A percentile compares a stretch with the other conserved stretches of the same genome.
These are phyloP conservation scores for Oscheius onirici DNA, from an alignment of 2,888 invertebrate genomes.

Conservation along the genomic window DNA sequence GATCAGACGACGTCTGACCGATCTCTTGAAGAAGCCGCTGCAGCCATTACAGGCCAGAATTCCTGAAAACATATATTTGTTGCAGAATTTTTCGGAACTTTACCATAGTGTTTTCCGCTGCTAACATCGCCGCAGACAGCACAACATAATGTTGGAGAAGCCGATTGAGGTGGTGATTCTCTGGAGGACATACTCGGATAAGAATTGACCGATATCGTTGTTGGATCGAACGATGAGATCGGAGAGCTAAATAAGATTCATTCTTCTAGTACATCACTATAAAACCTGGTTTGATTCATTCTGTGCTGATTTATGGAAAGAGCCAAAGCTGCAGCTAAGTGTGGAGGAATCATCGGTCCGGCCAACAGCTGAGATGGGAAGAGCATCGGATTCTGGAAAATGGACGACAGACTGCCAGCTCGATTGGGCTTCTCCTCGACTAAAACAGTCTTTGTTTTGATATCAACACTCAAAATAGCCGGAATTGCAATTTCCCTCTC, in stretches of 20 bases:
- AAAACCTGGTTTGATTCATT: constrained; percentile 33
- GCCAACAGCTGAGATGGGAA: constrained; percentile 45
- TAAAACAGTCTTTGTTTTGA: constrained; percentile 2
- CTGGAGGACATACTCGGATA: constrained; percentile 45
- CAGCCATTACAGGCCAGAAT: constrained; percentile 98
- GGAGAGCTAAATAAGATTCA: constrained; percentile 19
- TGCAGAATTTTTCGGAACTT: no score
- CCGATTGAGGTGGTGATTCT: constrained; percentile 46
- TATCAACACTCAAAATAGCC: background rate
- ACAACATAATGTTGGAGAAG: constrained; percentile 56
- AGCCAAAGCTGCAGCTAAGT: constrained; percentile 53
- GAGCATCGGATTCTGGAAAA: constrained; percentile 52
- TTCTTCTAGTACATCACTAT: background rate
- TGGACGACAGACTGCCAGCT: constrained; percentile 36
- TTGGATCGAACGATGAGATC: constrained; percentile 50
- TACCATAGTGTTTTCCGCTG: constrained; percentile 71
- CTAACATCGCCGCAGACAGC: constrained; percentile 70
- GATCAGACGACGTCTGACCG: constrained; percentile 65
- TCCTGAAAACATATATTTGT: no score
- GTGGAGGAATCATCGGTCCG: constrained; percentile 47
- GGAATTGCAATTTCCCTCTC: constrained; percentile 1
- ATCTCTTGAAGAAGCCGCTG: constrained; percentile 78
- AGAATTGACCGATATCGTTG: constrained; percentile 60
- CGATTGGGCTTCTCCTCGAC: constrained; percentile 36
- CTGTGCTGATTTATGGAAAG: constrained; percentile 52